phyloP scores from a whole-genome alignment of 2,888 invertebrate species.

The Argynnis bischoffii region DNA sequence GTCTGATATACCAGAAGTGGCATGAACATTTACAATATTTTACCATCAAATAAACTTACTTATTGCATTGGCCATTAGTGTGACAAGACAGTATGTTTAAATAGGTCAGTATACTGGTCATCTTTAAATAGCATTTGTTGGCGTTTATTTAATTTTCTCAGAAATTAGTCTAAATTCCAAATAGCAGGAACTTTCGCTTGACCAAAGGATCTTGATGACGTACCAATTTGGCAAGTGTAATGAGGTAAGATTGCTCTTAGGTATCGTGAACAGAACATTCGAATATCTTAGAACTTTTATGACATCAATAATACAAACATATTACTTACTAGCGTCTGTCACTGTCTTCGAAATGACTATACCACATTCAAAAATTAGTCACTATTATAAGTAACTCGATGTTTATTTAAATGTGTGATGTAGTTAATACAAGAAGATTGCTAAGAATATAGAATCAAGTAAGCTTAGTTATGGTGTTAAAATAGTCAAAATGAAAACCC shows the following conservation, averaged over 20 bases:
- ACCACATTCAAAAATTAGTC: not conserved
- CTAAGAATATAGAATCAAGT: too few relatives aligned
- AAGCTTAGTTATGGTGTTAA: too few relatives aligned
- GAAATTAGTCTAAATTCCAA: constrained; percentile 62
- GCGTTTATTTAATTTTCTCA: constrained; percentile 41
- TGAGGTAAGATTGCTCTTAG: constrained; percentile 78
- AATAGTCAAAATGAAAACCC: not conserved
- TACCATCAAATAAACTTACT: constrained; percentile 18
- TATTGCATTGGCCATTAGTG: constrained; percentile 23
- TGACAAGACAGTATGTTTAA: constrained; percentile 47
- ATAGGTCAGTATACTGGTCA: constrained; percentile 61
- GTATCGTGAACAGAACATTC: constrained; percentile 73
- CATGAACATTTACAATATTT: not conserved
- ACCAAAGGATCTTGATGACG: constrained; percentile 63
- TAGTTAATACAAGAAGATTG: too few relatives aligned
- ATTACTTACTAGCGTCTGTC: constrained; percentile 70
- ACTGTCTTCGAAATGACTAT: constrained; percentile 37
- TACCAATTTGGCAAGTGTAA: constrained; percentile 69
- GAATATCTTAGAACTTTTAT: constrained; percentile 65
- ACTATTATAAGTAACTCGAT: not conserved
- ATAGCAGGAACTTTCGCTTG: constrained; percentile 60
- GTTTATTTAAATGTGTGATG: not conserved
- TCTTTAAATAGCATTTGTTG: constrained; percentile 38
- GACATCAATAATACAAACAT: constrained; percentile 64
- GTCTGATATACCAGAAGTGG: too few relatives aligned